phyloP scores from a whole-genome alignment of 2,797 vertebrate genomes.

The Pseudochaenichthys georgianus region DNA sequence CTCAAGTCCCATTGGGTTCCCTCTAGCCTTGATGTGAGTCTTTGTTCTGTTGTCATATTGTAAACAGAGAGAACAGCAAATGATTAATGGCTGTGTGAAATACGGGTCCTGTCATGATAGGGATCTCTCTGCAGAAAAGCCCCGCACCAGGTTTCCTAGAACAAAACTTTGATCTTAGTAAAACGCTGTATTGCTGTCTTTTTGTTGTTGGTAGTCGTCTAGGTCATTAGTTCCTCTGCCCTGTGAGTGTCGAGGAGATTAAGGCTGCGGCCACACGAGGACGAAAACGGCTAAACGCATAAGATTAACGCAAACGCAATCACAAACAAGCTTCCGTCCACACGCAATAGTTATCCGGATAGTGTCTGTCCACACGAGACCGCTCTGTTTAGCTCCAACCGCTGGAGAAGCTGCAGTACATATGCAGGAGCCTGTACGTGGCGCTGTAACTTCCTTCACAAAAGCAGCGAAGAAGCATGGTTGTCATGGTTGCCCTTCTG shows the following conservation, averaged over 20 bases:
- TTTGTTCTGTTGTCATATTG: slow-evolving; percentile 52
- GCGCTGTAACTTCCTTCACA: too few species aligned
- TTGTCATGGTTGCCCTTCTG: too few species aligned
- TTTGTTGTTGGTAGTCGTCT: slow-evolving; percentile 53
- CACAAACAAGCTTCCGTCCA: too few species aligned
- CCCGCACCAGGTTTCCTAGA: slow-evolving; percentile 16
- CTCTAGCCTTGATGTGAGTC: slow-evolving; percentile 35
- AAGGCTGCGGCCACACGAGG: too few species aligned
- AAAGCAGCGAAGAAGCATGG: too few species aligned
- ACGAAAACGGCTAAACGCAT: too few species aligned
- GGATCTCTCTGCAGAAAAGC: slow-evolving; percentile 41
- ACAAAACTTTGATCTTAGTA: slow-evolving; percentile 5
- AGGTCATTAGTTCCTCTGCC: slow-evolving; percentile 41
- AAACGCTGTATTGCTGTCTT: slow-evolving; percentile 46
- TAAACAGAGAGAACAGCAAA: slow-evolving; percentile 46
- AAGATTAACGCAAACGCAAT: too few species aligned
- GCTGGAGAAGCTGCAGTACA: too few species aligned
- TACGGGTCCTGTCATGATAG: slow-evolving; percentile 21
- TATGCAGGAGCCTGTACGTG: too few species aligned
- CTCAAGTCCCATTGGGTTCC: slow-evolving; percentile 2
- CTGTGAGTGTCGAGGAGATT: slow-evolving; percentile 13
- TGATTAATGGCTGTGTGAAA: slow-evolving; percentile 49
- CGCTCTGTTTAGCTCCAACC: too few species aligned
- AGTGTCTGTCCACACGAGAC: too few species aligned
- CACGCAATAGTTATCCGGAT: too few species aligned